Percentiles rank a stretch among this genome's conserved stretches.
Evolutionary conservation across 53 echinoderm and acorn worm genomes (phyloP).

Genomic region (Pentamera pediparva): DNA sequence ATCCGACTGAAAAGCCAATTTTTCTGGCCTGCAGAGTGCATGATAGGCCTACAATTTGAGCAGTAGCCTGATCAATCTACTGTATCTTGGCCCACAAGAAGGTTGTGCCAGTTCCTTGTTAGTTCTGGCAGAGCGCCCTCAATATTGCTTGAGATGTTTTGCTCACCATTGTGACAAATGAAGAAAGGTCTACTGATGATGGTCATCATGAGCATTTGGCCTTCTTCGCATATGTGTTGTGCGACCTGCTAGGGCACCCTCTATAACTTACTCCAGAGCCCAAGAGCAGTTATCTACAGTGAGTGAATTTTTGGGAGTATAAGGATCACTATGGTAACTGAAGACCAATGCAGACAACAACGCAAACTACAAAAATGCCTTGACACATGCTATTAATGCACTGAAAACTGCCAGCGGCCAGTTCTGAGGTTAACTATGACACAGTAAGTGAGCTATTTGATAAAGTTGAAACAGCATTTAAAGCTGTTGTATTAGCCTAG

Average conservation of each 20-base stretch:
- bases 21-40: too few species aligned
- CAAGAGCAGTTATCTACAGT: not conserved
- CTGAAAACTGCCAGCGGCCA: slow-evolving; percentile 4
- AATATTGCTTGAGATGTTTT: too few species aligned
- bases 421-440: not conserved
- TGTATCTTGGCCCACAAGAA: too few species aligned
- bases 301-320: not conserved
- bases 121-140: too few species aligned
- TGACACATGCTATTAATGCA: slow-evolving; percentile 2
- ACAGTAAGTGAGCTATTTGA: not conserved
- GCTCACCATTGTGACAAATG: too few species aligned
- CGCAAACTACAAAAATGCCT: slow-evolving; percentile 1
- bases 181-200: too few species aligned
- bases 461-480: slow-evolving; percentile 10
- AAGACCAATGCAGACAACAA: not conserved
- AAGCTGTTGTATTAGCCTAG: slow-evolving; percentile 17
- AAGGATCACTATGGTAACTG: not conserved
- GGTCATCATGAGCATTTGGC: too few species aligned
- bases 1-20: too few species aligned
- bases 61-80: too few species aligned
- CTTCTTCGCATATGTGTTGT: not conserved
- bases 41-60: too few species aligned
- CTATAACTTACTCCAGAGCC: too few species aligned
- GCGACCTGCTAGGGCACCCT: not conserved
- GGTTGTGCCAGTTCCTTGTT: too few species aligned